phyloP scores from a whole-genome alignment of 2,113 vertebrate species.

The Vimba vimba region DNA sequence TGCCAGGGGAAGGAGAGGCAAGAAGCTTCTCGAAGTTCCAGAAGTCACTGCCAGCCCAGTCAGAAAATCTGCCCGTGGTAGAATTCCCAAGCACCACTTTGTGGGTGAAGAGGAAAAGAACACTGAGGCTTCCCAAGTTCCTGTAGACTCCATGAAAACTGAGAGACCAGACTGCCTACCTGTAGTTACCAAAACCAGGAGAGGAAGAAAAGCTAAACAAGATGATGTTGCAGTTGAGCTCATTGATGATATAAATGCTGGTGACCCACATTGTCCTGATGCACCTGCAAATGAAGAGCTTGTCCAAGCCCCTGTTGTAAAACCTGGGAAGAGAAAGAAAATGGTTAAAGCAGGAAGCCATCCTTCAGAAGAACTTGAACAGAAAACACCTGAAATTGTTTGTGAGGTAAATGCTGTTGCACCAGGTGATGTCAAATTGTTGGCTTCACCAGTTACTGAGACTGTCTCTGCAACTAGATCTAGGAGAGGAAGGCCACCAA shows the following conservation, averaged over 20 bases:
- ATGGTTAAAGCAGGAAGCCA: not conserved
- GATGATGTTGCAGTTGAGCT: not conserved
- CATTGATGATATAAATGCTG: not conserved
- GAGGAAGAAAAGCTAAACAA: constrained; percentile 58
- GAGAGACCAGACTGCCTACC: not conserved
- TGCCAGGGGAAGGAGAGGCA: constrained; percentile 63
- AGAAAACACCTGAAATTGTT: not conserved
- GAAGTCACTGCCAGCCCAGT: constrained; percentile 52
- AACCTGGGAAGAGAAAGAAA: not conserved
- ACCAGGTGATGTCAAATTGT: not conserved
- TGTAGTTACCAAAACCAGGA: constrained; percentile 21
- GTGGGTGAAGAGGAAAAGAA: constrained; percentile 48
- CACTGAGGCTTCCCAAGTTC: constrained; percentile 20
- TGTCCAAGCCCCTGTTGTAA: not conserved
- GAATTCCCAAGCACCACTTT: constrained; percentile 50
- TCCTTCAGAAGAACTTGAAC: not conserved
- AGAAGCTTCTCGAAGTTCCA: constrained; percentile 32
- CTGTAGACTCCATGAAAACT: constrained; percentile 30
- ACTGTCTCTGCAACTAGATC: constrained; percentile 8
- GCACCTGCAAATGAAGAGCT: not conserved
- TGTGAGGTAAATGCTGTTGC: not conserved
- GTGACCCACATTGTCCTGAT: not conserved
- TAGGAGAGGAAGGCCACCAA: constrained; percentile 27
- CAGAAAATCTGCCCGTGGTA: constrained; percentile 59
- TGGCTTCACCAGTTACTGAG: constrained; percentile 18